Base-by-base conservation (phyloP, 2,888 invertebrate species). In the Drosophila kuntzei region DNA sequence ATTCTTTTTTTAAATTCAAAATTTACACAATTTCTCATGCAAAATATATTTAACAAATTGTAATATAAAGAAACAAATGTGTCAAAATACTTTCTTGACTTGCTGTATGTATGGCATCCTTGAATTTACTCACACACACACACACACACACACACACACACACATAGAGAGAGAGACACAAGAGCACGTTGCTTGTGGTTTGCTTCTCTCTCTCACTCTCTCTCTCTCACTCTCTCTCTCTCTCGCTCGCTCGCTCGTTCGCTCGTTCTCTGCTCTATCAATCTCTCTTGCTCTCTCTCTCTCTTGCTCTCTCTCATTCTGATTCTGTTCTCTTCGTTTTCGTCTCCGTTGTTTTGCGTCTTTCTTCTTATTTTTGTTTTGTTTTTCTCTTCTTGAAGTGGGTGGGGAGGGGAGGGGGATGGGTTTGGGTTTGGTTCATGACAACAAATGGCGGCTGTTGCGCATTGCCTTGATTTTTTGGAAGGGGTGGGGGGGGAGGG, bases 151-250 rank as follows among this genome's bases (percentile, higher is more conserved):
- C 53, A 46, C 34, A 57, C 37, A 32, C 36, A 50, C 50, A 55
- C 34, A 53, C 34, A 41, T 44, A 44, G 25, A 39, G 20, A 71
- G 49, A 57, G 39, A 54, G 50, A 60, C 25, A 37, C 44, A 55
- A 55, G 50, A 71, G 71, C 37, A 50, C 34, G 29, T 76, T 71
- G 81, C 68, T 82, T 67, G 75, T 61, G 71, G 60, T 61, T 64
- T 79, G 71, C 41, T 67, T 53, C 53, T 53, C 46, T 58, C 41
- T 49, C 50, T 22, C 63, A 53, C 51, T 62, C 58, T 55, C 27
- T 27, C 27, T 27, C 27, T 27, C 25, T n/a, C n/a, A n/a, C n/a
- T n/a, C 51, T 47, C 50, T 61, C 49, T 37, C 53, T 53, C 39
- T 34, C 39, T 46, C 39, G 20, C 25, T 54, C 64, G 22, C 46